Conservation (phyloP, 2,113 vertebrate species). For the Chamaea fasciata region DNA sequence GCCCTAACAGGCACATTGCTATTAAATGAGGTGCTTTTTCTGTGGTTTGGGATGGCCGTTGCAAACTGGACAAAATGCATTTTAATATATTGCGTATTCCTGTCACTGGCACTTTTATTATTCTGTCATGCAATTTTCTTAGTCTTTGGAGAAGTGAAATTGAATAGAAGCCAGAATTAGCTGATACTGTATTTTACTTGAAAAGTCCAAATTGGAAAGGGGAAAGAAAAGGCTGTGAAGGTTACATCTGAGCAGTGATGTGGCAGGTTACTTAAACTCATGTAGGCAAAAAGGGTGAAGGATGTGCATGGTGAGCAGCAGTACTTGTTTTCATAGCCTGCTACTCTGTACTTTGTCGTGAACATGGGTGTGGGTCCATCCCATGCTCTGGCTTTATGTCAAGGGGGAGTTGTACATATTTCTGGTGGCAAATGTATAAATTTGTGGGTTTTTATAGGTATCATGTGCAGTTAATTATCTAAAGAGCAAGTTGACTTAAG, state of each 20-base stretch:
- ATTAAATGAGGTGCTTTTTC: neutral
- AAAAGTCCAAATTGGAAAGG: neutral
- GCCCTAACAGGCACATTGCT: neutral
- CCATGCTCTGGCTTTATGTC: neutral
- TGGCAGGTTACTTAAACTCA: neutral
- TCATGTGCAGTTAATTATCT: neutral
- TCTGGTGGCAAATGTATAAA: neutral
- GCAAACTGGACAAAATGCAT: neutral
- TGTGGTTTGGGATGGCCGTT: neutral
- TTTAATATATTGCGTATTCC: neutral
- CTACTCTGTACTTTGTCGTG: accelerated
- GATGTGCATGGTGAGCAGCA: neutral
- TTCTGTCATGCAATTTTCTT: neutral
- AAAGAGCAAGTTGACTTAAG: neutral
- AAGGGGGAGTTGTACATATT: neutral
- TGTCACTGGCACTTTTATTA: neutral
- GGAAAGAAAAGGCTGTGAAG: neutral
- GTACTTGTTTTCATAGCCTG: neutral
- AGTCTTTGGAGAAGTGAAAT: neutral
- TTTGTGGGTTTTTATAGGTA: neutral
- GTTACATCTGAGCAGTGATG: neutral
- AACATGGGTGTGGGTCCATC: neutral
- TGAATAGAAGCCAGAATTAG: neutral
- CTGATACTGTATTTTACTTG: neutral
- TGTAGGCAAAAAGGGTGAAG: neutral